phyloP scores from a whole-genome alignment of 2,113 vertebrate genomes.

The Martes martes region DNA sequence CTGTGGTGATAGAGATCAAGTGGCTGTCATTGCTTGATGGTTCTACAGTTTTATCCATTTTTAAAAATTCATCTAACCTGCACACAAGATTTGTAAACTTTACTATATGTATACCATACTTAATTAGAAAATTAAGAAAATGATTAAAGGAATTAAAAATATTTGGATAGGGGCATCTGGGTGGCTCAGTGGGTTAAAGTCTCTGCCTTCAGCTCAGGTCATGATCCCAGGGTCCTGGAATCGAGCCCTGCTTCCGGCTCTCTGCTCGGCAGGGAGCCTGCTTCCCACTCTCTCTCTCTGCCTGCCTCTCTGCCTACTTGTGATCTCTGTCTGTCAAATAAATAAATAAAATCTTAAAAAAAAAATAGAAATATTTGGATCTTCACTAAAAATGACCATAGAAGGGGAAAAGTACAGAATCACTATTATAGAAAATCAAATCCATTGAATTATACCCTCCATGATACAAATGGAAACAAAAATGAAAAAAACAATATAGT shows the following conservation, averaged over 20 bases:
- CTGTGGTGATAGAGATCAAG: not conserved
- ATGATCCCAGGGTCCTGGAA: too few relatives aligned
- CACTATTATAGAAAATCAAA: not conserved
- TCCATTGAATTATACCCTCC: not conserved
- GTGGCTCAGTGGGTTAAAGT: too few relatives aligned
- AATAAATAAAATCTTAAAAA: too few relatives aligned
- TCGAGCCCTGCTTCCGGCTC: accelerated
- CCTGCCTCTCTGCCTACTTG: too few relatives aligned
- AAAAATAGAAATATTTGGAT: not conserved
- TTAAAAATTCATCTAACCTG: not conserved
- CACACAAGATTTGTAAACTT: not conserved
- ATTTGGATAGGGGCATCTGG: not conserved
- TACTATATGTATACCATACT: not conserved
- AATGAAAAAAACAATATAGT: not conserved
- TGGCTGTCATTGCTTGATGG: not conserved
- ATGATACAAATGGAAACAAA: not conserved
- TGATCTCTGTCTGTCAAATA: too few relatives aligned
- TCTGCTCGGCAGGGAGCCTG: too few relatives aligned
- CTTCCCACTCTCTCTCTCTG: too few relatives aligned
- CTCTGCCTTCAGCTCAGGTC: too few relatives aligned
- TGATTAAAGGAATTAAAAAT: not conserved
- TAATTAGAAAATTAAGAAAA: not conserved
- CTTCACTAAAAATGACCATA: not conserved
- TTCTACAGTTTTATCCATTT: not conserved
- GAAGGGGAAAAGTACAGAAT: not conserved